Base-by-base conservation (phyloP, 2,888 invertebrate species). In the Acanthosepion lycidas region DNA sequence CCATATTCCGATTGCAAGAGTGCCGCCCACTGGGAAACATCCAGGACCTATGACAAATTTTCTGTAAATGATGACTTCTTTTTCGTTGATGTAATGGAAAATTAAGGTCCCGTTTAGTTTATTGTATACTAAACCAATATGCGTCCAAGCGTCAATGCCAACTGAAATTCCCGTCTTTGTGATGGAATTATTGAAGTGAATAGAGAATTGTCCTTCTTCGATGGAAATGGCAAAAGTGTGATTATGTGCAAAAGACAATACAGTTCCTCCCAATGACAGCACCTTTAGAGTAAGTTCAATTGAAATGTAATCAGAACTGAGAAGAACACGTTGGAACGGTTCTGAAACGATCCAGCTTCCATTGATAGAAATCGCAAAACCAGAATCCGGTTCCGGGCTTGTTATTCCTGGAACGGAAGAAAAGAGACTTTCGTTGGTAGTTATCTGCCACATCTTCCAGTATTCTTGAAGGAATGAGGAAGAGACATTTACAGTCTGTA, bases 1-100 rank as follows among this genome's bases (percentile, higher is more conserved):
- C 94, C 96, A 96, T 49, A 94, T 94, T n/a, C 96, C 96, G 49
- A 96, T 53, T 55, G 95, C 95, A 51, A 96, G 48, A 26, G 95
- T 95, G n/a, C 96, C 96, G 51, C 94, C 94, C 18, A 92, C 94
- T 20, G 95, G 94, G 94, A 96, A 96, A 53, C 92, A 94, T 20
- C 95, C 95, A 15, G 94, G 55, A 20, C 95, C 95, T 42, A 96
- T 93, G 55, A 94, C 78, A 23, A 95, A n/a, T 59, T 92, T 93
- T 49, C 94, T 94, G 55, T 95, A 94, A 49, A 92, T 94, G 33
- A 94, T 59, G 42, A 59, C 93, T 33, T 51, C 64, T 55, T 53
- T 51, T 48, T 92, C 92, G 33, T 93, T 94, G 48, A 53, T 53
- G 92, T 95, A 96, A 91, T 95, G 95, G 33, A 96, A 94, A 26